Conservation (phyloP, 2,113 vertebrate species). For the Progne subis region DNA sequence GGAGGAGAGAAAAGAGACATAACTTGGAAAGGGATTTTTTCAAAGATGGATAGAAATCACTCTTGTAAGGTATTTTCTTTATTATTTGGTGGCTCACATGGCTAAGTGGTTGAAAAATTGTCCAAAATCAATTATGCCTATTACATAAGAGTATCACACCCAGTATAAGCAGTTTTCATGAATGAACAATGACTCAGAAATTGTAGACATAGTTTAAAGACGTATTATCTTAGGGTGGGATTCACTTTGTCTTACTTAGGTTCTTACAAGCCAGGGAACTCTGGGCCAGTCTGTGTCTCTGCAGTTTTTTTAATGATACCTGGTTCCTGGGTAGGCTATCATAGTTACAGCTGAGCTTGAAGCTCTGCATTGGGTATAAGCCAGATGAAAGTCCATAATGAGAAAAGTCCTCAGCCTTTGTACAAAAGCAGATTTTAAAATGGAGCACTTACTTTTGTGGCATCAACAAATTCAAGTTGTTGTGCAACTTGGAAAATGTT, state of each 20-base stretch:
- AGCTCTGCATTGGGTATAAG: not conserved
- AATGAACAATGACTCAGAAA: constrained; percentile 39
- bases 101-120: constrained; percentile 38
- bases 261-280: not conserved
- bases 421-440: not conserved
- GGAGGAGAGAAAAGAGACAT: not conserved
- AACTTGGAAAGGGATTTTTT: not conserved
- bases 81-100: constrained; percentile 19
- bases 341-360: not conserved
- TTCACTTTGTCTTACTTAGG: not conserved
- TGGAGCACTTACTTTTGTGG: not conserved
- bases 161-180: constrained; percentile 54
- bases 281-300: not conserved
- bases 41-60: not conserved
- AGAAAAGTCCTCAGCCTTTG: not conserved
- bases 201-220: not conserved
- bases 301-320: not conserved
- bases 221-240: not conserved
- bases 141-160: constrained; percentile 61
- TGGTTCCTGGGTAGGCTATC: not conserved
- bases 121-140: constrained; percentile 44
- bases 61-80: constrained; percentile 13
- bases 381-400: not conserved
- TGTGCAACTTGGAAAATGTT: not conserved
- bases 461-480: not conserved